Conservation (phyloP, 2,888 invertebrate species). For the Biston stratarius region DNA sequence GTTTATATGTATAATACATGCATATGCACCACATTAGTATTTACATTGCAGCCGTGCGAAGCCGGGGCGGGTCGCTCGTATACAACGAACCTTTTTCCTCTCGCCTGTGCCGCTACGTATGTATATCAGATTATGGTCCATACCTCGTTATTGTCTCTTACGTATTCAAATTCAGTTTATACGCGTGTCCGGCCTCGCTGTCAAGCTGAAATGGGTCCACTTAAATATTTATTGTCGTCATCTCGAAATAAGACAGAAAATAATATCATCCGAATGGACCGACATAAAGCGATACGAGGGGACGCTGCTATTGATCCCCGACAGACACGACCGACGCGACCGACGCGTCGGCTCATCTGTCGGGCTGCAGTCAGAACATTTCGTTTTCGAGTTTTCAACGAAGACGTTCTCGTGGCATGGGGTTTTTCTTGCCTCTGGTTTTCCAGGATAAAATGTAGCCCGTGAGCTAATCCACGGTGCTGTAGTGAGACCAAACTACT, state of each 20-base stretch:
- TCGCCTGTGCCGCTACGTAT: conserved; percentile 3
- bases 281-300: conserved; percentile 21
- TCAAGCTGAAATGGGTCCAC: conserved; percentile 42
- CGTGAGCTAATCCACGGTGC: too few relatives aligned
- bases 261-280: conserved; percentile 26
- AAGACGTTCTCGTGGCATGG: conserved; percentile 7
- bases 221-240: conserved; percentile 40
- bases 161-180: conserved; percentile 40
- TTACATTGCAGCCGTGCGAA: too few relatives aligned
- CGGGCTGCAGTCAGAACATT: conserved; percentile 6
- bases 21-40: too few relatives aligned
- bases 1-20: too few relatives aligned
- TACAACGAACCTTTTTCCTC: conserved; percentile 4
- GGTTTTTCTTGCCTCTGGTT: neutral
- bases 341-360: conserved; percentile 9
- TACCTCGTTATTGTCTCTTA: conserved; percentile 27
- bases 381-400: conserved; percentile 13
- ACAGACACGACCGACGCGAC: conserved; percentile 1
- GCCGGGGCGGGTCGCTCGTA: too few relatives aligned
- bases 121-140: conserved; percentile 23
- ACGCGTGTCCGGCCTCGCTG: conserved; percentile 39
- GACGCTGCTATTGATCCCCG: conserved; percentile 18
- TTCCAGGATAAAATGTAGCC: too few relatives aligned
- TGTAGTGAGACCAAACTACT: too few relatives aligned
- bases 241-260: conserved; percentile 35